Evolutionary conservation across 2,797 vertebrate genomes (phyloP).

Genomic region (Arvicola amphibius): DNA sequence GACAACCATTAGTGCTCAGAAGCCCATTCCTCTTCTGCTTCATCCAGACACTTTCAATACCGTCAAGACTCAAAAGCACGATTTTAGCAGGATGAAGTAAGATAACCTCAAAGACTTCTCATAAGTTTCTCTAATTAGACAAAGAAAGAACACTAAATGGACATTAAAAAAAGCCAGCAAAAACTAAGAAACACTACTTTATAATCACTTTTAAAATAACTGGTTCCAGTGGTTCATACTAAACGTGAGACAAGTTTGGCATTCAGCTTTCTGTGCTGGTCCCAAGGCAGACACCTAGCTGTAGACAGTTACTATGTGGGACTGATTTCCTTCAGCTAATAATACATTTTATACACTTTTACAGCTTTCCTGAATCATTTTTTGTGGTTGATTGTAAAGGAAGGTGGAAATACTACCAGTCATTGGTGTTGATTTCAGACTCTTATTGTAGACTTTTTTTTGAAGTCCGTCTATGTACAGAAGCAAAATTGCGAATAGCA

Average conservation of each 20-base stretch:
- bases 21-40: neutral
- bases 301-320: neutral
- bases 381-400: constrained; percentile 49
- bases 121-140: constrained; percentile 45
- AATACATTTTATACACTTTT: neutral
- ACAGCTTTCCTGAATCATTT: constrained; percentile 44
- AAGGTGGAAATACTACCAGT: constrained; percentile 57
- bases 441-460: constrained; percentile 68
- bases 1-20: neutral
- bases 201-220: constrained; percentile 60
- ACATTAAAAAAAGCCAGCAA: neutral
- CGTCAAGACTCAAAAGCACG: constrained; percentile 33
- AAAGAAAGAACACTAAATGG: constrained; percentile 1
- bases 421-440: constrained; percentile 60
- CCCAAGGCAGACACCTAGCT: constrained; percentile 4
- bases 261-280: neutral
- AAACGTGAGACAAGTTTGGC: neutral
- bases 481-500: constrained; percentile 82
- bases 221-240: neutral
- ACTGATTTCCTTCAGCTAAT: constrained; percentile 49
- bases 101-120: constrained; percentile 59
- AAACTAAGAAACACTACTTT: neutral
- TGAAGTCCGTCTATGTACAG: constrained; percentile 70
- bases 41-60: neutral
- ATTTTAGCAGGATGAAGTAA: constrained; percentile 30